Base-by-base conservation (phyloP, 2,888 invertebrate genomes). In the Calameuta idolon region DNA sequence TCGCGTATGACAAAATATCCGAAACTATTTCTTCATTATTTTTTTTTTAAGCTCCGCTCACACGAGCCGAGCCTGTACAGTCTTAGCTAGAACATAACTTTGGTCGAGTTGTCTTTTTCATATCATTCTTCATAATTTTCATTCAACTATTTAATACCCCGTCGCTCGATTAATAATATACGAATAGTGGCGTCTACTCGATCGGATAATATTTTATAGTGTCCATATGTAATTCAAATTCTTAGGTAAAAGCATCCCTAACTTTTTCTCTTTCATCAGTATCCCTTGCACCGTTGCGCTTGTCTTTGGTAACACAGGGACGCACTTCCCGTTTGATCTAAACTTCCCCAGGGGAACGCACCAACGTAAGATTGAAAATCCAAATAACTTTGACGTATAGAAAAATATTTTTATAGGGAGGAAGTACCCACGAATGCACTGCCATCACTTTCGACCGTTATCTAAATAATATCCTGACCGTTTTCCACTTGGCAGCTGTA, bases 1-100 rank as follows among this genome's bases (percentile, higher is more conserved):
- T 85, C 85, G 81, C 79, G 84, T 89, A 88, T 88, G 85, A 88
- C 86, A 89, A 89, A 89, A 89, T 88, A 89, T 86, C 81, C 82
- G 80, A 84, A 85, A 77, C 76, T 34, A 80, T 34, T 35, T 74
- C 35, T 77, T 15, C 75, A 69, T 76, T 69, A 75, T 34, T 73
- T 76, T 71, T 76, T 71, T 23, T 23, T 55, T 23, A 55, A 55
- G 55, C 55, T 55, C 55, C 23, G 23, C 55, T 23, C 40, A 76
- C 68, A 69, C 68, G 73, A 77, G 74, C 40, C 40, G 40, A 74
- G 76, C 79, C 76, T 34, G 30, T 81, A 74, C 85, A 85, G 83
- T 85, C 83, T 85, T 76, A 31, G 23, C 34, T 76, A 37, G 73
- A 80, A 85, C 79, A 81, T 86, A 82, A 55, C 84, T 81, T 85